Evolutionary conservation across 2,888 invertebrate species (phyloP).

Genomic region (Eupelmus urozonus): DNA sequence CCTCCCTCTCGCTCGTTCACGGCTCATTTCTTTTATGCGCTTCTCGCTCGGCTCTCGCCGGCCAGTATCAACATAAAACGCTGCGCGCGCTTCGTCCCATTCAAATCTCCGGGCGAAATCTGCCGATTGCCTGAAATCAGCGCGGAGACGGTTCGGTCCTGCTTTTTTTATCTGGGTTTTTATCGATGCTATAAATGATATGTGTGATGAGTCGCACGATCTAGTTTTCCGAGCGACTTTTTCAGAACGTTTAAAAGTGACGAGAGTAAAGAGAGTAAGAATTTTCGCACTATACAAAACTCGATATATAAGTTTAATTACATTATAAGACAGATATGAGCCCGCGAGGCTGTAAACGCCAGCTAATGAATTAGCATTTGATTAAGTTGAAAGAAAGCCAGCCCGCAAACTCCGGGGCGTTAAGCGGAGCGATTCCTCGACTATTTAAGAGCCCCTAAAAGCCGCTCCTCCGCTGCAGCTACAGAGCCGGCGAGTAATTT

Average conservation of each 20-base stretch:
- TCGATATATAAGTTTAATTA: too few relatives aligned
- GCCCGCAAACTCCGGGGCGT: not conserved
- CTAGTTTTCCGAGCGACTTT: not conserved
- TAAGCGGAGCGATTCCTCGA: constrained; percentile 14
- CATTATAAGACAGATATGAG: too few relatives aligned
- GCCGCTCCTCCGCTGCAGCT: not conserved
- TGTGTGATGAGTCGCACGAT: constrained; percentile 22
- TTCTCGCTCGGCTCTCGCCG: constrained; percentile 4
- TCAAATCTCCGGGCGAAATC: constrained; percentile 63
- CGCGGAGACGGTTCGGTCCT: not conserved
- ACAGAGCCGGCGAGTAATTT: constrained; percentile 9
- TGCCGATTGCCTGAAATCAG: constrained; percentile 56
- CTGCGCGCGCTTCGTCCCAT: constrained; percentile 63
- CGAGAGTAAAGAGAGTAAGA: too few relatives aligned
- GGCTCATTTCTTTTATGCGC: constrained; percentile 57
- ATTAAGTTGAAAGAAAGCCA: too few relatives aligned
- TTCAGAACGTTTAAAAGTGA: too few relatives aligned
- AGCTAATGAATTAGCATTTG: too few relatives aligned
- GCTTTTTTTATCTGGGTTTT: constrained; percentile 5
- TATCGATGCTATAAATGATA: constrained; percentile 42
- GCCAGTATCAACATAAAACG: constrained; percentile 67
- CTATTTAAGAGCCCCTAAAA: not conserved
- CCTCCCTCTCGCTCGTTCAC: constrained; percentile 34
- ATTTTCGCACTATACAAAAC: too few relatives aligned
- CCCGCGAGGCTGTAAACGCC: too few relatives aligned